These are phyloP conservation scores for Sanderia malayensis DNA, from an alignment of 30 jellyfish, hydroid and myxozoan genomes.

Conservation along the genomic window DNA sequence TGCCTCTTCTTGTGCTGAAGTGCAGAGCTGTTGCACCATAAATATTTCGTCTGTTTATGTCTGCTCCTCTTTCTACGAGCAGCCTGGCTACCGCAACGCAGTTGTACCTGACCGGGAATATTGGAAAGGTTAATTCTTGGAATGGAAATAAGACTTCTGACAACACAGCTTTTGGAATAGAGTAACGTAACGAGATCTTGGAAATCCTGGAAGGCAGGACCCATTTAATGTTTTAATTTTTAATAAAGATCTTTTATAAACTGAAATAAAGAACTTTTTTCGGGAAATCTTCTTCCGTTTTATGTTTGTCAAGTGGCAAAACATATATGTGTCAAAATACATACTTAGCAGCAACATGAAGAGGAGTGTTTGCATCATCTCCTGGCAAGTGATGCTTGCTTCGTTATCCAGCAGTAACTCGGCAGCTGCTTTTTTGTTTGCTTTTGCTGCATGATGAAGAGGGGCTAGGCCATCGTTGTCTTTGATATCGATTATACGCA, in stretches of 20 bases:
- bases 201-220: no score
- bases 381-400: conserved; percentile 55
- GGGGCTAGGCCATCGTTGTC: conserved; percentile 78
- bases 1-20: conserved; percentile 82
- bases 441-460: conserved; percentile 86
- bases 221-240: no score
- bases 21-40: conserved; percentile 88
- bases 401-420: conserved; percentile 55
- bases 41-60: conserved; percentile 13
- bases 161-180: no score
- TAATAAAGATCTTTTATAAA: no score
- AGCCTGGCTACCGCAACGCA: conserved; percentile 64
- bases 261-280: no score
- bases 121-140: background rate
- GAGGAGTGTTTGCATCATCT: conserved; percentile 84
- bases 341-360: conserved; percentile 91
- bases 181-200: no score
- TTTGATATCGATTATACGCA: conserved; percentile 42
- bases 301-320: no score
- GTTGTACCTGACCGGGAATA: conserved; percentile 55
- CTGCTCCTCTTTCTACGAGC: conserved; percentile 71
- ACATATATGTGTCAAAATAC: no score
- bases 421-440: conserved; percentile 56
- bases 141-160: background rate
- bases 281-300: no score